Base-by-base conservation (phyloP, 2,113 vertebrate genomes). In the Pelobates fuscus region DNA sequence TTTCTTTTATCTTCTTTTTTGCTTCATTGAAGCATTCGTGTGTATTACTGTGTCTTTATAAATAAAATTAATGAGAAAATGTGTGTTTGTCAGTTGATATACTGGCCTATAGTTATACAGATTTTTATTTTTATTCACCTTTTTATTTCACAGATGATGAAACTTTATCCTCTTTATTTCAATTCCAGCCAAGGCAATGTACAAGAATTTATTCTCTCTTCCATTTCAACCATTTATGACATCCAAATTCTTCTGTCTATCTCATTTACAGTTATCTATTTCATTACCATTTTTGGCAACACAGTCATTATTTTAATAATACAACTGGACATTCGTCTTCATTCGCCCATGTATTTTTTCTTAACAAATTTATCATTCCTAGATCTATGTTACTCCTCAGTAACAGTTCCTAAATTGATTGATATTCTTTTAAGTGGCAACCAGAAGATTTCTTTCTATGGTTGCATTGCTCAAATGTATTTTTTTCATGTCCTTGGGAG, bases 331-430 rank as follows among this genome's bases (percentile, higher is more conserved):
- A n/a, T 37, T 44, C 24, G 41, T 61, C 81, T 86, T 43, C 77
- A 84, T 5, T 83, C 71, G 15, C 80, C 82, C 7, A 81, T 84
- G 82, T 83, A 82, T 60, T 79, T 83, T 8, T 83, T 84, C 69
- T 78, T 82, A 3, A 24, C 14, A 21, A 82, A 84, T 14, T 44
- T 83, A 0, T 82, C 80, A 8, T 60, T 82, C 64, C 55, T 83
- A 8, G 80, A 87, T 32, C 67, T 81, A 27, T 79, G 78, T 59
- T 81, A 84, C 67, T 78, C 81, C 3, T 65, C 81, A 23, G 82
- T 84, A 12, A 81, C 81, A 23, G 57, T 84, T 17, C 83, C 79
- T 0, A 84, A 87, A 49, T 79, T 84, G 77, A 26, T 83, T 17
- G 69, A 66, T 23, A 64, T 76, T 46, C 59, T 84, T 5, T n/a